Evolutionary conservation across 2,888 invertebrate genomes (phyloP).

Genomic region (Rhagophthalmus giganteus): DNA sequence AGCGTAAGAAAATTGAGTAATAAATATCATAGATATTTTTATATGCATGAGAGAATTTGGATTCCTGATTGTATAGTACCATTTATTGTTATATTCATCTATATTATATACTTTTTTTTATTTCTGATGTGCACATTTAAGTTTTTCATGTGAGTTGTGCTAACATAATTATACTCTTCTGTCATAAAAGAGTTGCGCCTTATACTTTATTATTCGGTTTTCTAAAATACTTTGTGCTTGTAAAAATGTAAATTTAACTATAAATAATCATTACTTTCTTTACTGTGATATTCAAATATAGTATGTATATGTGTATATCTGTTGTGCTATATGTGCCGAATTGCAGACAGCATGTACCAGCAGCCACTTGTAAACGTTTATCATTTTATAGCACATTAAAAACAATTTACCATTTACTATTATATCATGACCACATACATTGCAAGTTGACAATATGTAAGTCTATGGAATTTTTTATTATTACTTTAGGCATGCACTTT

Average conservation of each 20-base stretch:
- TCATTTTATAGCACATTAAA: constrained; percentile 27
- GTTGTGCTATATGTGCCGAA: constrained; percentile 51
- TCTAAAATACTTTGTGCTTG: constrained; percentile 40
- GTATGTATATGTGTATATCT: constrained; percentile 52
- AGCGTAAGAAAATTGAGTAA: constrained; percentile 49
- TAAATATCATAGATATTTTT: constrained; percentile 54
- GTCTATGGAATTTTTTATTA: constrained; percentile 32
- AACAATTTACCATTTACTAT: constrained; percentile 25
- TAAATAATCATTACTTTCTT: constrained; percentile 45
- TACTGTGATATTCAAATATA: constrained; percentile 56
- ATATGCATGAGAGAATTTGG: constrained; percentile 49
- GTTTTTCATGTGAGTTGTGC: constrained; percentile 24
- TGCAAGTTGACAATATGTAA: constrained; percentile 40
- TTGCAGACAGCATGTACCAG: constrained; percentile 39
- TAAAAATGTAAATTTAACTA: constrained; percentile 34
- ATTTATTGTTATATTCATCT: constrained; percentile 29
- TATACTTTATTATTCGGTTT: constrained; percentile 41
- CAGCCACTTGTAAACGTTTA: constrained; percentile 29
- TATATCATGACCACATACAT: constrained; percentile 33
- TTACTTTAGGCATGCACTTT: constrained; percentile 36
- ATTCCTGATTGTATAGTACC: constrained; percentile 38
- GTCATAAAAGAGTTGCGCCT: constrained; percentile 41
- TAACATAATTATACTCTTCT: constrained; percentile 20
- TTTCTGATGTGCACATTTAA: constrained; percentile 17
- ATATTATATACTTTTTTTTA: constrained; percentile 16